A percentile compares a stretch with the other conserved stretches of the same genome.
phyloP scores from a whole-genome alignment of 30 jellyfish, hydroid and myxozoan species.

The Cassiopea xamachana region DNA sequence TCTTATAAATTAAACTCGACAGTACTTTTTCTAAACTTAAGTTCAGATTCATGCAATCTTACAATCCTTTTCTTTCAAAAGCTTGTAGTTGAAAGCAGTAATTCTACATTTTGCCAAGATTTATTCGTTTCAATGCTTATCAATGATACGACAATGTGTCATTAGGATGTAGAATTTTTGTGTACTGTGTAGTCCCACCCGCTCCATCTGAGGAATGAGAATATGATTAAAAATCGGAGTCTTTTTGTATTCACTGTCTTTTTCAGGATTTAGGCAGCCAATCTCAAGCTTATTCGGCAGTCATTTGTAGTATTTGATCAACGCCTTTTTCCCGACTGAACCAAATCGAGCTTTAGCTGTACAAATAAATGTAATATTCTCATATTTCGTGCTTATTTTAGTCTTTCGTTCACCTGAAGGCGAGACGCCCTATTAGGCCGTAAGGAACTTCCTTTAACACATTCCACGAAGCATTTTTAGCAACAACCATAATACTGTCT shows the following conservation, averaged over 20 bases:
- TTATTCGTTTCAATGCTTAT: too few relatives aligned
- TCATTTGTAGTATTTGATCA: neutral
- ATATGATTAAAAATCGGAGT: neutral
- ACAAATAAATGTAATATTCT: neutral
- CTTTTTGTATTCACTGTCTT: neutral
- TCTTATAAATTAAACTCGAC: too few relatives aligned
- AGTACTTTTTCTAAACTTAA: too few relatives aligned
- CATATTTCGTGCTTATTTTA: neutral
- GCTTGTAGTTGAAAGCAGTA: too few relatives aligned
- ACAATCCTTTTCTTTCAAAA: too few relatives aligned
- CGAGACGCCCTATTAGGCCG: neutral
- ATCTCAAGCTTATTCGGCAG: neutral
- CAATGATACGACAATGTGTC: too few relatives aligned
- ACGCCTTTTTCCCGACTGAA: neutral
- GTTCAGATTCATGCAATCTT: too few relatives aligned
- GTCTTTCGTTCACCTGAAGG: neutral
- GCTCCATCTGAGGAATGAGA: neutral
- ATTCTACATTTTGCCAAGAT: too few relatives aligned
- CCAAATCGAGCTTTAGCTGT: neutral
- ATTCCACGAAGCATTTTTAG: conserved; percentile 1
- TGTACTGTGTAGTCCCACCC: neutral
- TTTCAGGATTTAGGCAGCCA: neutral
- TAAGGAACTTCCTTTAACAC: neutral
- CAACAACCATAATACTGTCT: neutral
- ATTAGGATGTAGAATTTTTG: too few relatives aligned